These are phyloP conservation scores for Manis pentadactyla DNA, from an alignment of 2,797 vertebrate species.

Conservation along the genomic window DNA sequence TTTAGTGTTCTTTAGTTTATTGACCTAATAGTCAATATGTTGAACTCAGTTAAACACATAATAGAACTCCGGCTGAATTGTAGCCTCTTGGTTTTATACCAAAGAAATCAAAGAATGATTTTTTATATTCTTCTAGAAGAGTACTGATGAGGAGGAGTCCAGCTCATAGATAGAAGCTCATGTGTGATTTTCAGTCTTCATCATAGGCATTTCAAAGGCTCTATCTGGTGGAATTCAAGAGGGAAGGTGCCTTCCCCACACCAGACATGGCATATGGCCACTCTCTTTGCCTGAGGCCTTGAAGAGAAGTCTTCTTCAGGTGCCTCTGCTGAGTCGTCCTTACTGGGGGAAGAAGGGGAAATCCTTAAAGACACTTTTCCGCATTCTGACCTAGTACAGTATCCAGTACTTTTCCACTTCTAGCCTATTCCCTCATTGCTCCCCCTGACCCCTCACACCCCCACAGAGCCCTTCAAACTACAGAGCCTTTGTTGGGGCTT, in stretches of 20 bases:
- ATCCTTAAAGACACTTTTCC: not conserved
- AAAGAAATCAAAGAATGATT: conserved; percentile 13
- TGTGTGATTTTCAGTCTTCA: not conserved
- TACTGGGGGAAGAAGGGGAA: not conserved
- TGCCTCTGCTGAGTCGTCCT: not conserved
- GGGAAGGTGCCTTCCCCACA: not conserved
- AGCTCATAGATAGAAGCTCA: not conserved
- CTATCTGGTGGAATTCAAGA: not conserved
- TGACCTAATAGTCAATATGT: not conserved
- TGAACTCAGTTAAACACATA: not conserved
- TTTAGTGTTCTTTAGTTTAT: too few relatives aligned
- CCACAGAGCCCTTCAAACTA: not conserved
- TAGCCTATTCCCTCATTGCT: not conserved
- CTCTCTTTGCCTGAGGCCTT: not conserved
- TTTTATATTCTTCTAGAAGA: not conserved
- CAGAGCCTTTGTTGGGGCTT: not conserved
- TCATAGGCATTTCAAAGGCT: not conserved
- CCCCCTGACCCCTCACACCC: rapidly evolving
- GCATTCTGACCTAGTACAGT: not conserved
- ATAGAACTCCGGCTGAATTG: not conserved
- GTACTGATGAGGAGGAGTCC: not conserved
- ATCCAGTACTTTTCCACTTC: not conserved
- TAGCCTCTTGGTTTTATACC: not conserved
- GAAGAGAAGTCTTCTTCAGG: not conserved
- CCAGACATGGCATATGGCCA: not conserved